A percentile compares a stretch with the other conserved stretches of the same genome.
Evolutionary conservation across 2,888 invertebrate species (phyloP).

Genomic region (Thereva unica): DNA sequence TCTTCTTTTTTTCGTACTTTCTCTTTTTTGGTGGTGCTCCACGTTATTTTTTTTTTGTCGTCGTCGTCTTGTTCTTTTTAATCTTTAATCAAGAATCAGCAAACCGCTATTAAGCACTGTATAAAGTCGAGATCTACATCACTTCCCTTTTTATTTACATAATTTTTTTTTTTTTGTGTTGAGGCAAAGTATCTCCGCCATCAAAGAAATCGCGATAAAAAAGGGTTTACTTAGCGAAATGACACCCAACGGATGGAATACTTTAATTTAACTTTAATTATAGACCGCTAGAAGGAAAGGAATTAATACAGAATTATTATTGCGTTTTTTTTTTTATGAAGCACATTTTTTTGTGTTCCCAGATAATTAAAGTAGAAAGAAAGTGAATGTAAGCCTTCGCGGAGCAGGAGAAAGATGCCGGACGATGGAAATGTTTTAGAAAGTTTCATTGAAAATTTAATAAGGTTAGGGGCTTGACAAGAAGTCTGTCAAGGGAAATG

Average conservation of each 20-base stretch:
- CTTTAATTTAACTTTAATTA: constrained; percentile 32
- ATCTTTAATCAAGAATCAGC: constrained; percentile 21
- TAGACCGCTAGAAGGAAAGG: constrained; percentile 5
- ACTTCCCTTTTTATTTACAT: constrained; percentile 27
- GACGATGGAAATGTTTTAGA: too few relatives aligned
- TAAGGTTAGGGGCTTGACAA: too few relatives aligned
- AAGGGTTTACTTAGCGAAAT: constrained; percentile 27
- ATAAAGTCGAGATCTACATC: constrained; percentile 3
- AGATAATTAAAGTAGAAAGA: constrained; percentile 6
- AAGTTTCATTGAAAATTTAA: too few relatives aligned
- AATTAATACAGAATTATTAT: too few relatives aligned
- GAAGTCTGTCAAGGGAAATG: too few relatives aligned
- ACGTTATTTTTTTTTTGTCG: constrained; percentile 9
- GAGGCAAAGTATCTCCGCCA: constrained; percentile 3
- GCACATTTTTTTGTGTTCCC: neutral
- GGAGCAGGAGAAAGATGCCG: too few relatives aligned
- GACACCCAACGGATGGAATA: constrained; percentile 25
- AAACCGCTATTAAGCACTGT: constrained; percentile 19
- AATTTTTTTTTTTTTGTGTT: constrained; percentile 14
- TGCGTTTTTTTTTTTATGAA: constrained; percentile 1
- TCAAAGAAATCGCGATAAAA: constrained; percentile 22
- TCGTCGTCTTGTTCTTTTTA: neutral
- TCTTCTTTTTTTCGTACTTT: constrained; percentile 6
- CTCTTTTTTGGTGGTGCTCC: neutral
- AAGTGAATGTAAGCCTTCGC: neutral